Evolutionary conservation across 2,113 vertebrate species (phyloP).

Genomic region (Etia nguti): DNA sequence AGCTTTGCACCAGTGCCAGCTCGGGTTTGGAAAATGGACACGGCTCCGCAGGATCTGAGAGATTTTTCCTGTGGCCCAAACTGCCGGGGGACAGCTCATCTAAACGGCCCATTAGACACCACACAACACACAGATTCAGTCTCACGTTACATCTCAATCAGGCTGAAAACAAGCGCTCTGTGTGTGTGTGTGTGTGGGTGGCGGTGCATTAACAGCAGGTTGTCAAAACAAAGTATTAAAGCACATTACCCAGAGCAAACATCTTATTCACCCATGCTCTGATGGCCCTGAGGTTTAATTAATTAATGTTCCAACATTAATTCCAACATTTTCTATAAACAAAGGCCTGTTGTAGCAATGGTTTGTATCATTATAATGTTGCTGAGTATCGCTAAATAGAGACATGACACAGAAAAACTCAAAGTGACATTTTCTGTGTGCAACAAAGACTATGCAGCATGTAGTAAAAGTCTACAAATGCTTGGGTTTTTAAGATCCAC

Average conservation of each 20-base stretch:
- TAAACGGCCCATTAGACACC: constrained; percentile 32
- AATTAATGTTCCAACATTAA: constrained; percentile 20
- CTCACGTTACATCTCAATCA: constrained; percentile 29
- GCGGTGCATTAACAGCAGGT: constrained; percentile 13
- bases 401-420: not conserved
- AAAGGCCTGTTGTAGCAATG: not conserved
- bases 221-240: constrained; percentile 52
- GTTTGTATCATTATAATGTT: constrained; percentile 7
- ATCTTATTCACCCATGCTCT: constrained; percentile 24
- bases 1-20: constrained; percentile 74
- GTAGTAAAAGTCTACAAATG: not conserved
- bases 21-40: constrained; percentile 83
- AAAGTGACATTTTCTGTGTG: not conserved
- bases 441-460: not conserved
- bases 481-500: not conserved
- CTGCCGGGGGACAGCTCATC: constrained; percentile 67
- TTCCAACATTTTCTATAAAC: constrained; percentile 2
- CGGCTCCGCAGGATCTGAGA: constrained; percentile 72
- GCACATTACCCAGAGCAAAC: constrained; percentile 20
- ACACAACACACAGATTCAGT: not conserved
- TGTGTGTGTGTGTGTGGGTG: constrained; percentile 1
- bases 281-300: constrained; percentile 12
- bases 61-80: constrained; percentile 69
- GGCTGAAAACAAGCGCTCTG: not conserved
- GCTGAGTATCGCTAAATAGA: not conserved